Conservation (phyloP, 2,888 invertebrate genomes). For the Callyntrura guangdongensis region DNA sequence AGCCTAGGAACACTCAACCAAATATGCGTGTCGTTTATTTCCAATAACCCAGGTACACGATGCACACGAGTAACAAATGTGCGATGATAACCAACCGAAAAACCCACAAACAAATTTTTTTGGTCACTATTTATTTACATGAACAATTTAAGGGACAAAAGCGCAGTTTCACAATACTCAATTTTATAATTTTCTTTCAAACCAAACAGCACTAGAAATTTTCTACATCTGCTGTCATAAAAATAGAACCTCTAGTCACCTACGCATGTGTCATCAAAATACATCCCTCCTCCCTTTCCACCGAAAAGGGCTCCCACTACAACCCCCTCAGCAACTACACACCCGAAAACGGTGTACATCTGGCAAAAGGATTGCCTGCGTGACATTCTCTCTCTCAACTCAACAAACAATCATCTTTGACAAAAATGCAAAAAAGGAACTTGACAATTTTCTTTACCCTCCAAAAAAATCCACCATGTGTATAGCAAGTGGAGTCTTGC, state of each 20-base stretch:
- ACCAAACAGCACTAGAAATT: not conserved
- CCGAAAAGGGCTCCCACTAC: not conserved
- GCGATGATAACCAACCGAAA: not conserved
- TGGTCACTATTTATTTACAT: not conserved
- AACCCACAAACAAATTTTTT: slow-evolving; percentile 29
- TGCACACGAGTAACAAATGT: slow-evolving; percentile 24
- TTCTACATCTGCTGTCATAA: no score
- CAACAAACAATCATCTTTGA: slow-evolving; percentile 52
- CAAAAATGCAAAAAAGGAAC: slow-evolving; percentile 76
- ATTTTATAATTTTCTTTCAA: no score
- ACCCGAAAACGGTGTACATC: not conserved
- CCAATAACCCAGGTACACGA: slow-evolving; percentile 1
- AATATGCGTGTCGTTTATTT: not conserved
- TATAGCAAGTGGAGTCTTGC: slow-evolving; percentile 28
- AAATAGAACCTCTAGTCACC: not conserved
- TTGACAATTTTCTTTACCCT: slow-evolving; percentile 71
- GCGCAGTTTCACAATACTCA: not conserved
- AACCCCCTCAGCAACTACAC: slow-evolving; percentile 29
- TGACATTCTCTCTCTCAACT: slow-evolving; percentile 25
- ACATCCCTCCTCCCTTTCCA: no score
- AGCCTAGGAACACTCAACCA: not conserved
- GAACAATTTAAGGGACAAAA: slow-evolving; percentile 23
- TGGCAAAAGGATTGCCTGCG: slow-evolving; percentile 23
- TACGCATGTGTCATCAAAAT: no score
- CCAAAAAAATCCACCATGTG: slow-evolving; percentile 29